Evolutionary conservation across 2,888 invertebrate genomes (phyloP), one percentile per base, ranked within the genome.

Genomic region (Notodonta ziczac): DNA sequence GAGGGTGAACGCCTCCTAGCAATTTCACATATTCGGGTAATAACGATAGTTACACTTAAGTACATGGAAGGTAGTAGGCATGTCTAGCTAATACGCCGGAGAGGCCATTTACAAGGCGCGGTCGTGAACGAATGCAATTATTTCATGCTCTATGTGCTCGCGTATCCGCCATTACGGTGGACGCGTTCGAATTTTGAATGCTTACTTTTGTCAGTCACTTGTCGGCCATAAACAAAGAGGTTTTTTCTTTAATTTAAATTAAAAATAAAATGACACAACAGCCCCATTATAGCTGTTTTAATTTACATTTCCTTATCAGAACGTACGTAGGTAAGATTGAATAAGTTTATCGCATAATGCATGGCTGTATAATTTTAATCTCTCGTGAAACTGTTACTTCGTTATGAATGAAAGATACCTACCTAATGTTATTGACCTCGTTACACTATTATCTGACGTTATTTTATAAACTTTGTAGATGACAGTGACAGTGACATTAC

Each of bases 111-210:
- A 80, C 86, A 83, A 90, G 89, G 88, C 89, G 88, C 86, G 88
- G 85, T 86, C 85, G 83, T 82, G 83, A 75, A 70, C 75, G 75
- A 85, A 86, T 90, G 89, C 89, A 91, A 90, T 90, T 88, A 89
- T 89, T 89, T 87, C 85, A 87, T 87, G 87, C 86, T 85, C 84
- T 82, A 84, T 85, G 85, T 83, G 82, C 82, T 80, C 82, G 73
- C 76, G 81, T 80, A 83, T 85, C 89, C 89, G 89, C 89, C 86
- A 89, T 89, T 82, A 86, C 83, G 79, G 81, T 76, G 74, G 79
- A 78, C 78, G 75, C 74, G 74, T 80, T 80, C 76, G 74, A 80
- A 77, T 72, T 78, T 80, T 72, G 69, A 78, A 78, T 56, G 42
- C 42, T 56, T 44, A 56, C 56, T 58, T 60, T 57, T 52, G 54